These are phyloP conservation scores for Phasianus colchicus DNA, from an alignment of 2,113 vertebrate genomes.

Conservation along the genomic window DNA sequence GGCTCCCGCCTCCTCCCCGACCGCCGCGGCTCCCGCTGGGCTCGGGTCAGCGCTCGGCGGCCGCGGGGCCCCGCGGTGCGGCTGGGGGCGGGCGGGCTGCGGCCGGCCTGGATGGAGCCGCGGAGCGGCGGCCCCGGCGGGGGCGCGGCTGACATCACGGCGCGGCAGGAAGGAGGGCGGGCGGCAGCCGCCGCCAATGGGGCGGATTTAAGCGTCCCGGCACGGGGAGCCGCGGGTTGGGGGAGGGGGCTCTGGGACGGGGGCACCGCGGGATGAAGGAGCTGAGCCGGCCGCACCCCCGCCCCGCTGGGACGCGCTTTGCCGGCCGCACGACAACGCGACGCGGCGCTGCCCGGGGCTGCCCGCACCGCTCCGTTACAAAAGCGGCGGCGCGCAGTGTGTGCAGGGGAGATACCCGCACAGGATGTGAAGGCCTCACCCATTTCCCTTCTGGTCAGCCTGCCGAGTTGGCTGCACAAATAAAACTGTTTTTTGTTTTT, in stretches of 20 bases:
- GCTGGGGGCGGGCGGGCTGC: not conserved
- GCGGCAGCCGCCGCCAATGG: constrained; percentile 62
- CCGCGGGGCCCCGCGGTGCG: constrained; percentile 2
- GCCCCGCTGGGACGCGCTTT: too few species aligned
- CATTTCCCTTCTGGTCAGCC: constrained; percentile 57
- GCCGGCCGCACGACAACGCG: too few species aligned
- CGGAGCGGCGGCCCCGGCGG: constrained; percentile 47
- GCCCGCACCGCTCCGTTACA: not conserved
- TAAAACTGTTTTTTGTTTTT: not conserved
- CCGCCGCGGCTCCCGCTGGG: constrained; percentile 34
- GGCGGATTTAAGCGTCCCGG: not conserved
- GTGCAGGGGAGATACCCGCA: not conserved
- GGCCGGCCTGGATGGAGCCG: not conserved
- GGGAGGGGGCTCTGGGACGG: too few species aligned
- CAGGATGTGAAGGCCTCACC: constrained; percentile 70
- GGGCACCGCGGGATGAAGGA: too few species aligned
- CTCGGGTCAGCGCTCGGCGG: not conserved
- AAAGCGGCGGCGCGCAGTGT: not conserved
- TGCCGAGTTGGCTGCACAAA: not conserved
- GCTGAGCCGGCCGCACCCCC: too few species aligned
- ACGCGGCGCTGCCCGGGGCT: too few species aligned
- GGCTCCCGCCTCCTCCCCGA: constrained; percentile 52
- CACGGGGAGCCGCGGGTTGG: too few species aligned
- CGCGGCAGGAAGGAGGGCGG: constrained; percentile 70
- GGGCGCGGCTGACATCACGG: constrained; percentile 77